Base-by-base conservation (phyloP, 2,888 invertebrate species). In the Epiperipatus broadwayi region DNA sequence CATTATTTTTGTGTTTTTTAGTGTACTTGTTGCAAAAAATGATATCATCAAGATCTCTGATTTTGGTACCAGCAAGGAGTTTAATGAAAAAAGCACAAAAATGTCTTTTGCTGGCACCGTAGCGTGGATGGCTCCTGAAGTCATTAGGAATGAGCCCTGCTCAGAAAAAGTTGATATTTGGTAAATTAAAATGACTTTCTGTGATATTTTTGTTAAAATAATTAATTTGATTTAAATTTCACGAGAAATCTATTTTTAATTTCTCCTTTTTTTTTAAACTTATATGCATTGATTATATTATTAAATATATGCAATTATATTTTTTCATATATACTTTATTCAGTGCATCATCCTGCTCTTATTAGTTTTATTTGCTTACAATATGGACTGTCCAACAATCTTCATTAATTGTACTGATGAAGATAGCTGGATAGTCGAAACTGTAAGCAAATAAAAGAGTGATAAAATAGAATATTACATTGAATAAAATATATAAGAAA, bases 51-150 rank as follows among this genome's bases (percentile, higher is more conserved):
- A 97, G 64, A 95, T 97, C 42, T 89, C 87, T 50, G 97, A 97
- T 60, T 97, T 97, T 59, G 97, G 95, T 15, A 93, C 91, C 1
- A 79, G 84, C 50, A 72, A 85, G 41, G 83, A 85, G 52, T 87
- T 84, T 80, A 83, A 85, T 59, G 81, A 89, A 55, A 80, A 79
- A 28, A 87, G 85, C 56, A 81, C 84, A 30, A 78, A 83, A 53
- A 97, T 97, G 95, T 81, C 85, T 45, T 95, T 97, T 61, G 89
- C 87, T 2, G 95, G 95, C 28, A 97, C 95, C 0, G 85, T 93
- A 1, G 85, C 91, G 0, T 97, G 95, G 95, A 97, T 97, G 95
- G 91, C 95, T 0, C 97, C 97, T 0, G 97, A 97, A 65, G 81
- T 95, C 28, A 93, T 97, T 48, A 72, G 89, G 43, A 87, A 89